These are phyloP conservation scores for Chironomus tentans DNA, from an alignment of 2,888 invertebrate species.

Conservation along the genomic window DNA sequence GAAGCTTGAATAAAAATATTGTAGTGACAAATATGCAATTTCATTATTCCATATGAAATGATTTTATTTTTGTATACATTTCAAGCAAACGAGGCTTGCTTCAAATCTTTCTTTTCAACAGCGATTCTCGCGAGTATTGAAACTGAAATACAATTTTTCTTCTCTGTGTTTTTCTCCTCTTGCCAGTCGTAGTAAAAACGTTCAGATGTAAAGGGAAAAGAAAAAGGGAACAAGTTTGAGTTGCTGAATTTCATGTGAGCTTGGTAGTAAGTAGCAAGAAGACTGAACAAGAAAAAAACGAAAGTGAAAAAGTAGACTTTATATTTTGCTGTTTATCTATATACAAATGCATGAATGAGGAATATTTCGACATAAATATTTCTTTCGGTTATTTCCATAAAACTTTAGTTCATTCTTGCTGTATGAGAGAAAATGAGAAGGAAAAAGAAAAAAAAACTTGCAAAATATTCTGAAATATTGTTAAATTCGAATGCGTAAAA, in stretches of 20 bases:
- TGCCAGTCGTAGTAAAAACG: too few relatives aligned
- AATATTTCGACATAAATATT: too few relatives aligned
- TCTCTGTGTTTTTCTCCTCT: too few relatives aligned
- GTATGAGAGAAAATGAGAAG: too few relatives aligned
- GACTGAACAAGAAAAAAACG: slow-evolving; percentile 26
- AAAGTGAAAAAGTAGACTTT: slow-evolving; percentile 8
- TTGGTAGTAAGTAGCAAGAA: slow-evolving; percentile 13
- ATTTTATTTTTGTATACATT: not conserved
- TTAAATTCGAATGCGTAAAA: not conserved
- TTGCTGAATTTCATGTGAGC: slow-evolving; percentile 4
- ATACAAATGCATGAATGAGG: too few relatives aligned
- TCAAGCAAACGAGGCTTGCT: not conserved
- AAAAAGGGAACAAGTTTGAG: too few relatives aligned
- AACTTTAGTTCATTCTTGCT: not conserved
- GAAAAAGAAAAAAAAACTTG: too few relatives aligned
- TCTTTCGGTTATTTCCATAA: not conserved
- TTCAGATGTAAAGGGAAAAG: too few relatives aligned
- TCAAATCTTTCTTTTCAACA: too few relatives aligned
- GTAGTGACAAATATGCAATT: slow-evolving; percentile 5
- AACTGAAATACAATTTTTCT: too few relatives aligned
- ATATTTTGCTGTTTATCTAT: too few relatives aligned
- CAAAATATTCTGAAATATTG: slow-evolving; percentile 1
- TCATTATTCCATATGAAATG: not conserved
- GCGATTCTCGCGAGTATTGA: too few relatives aligned
- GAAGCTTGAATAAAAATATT: slow-evolving; percentile 19